A percentile compares a stretch with the other conserved stretches of the same genome.
phyloP scores from a whole-genome alignment of 2,797 vertebrate genomes.

The Amphiprion clarkii region DNA sequence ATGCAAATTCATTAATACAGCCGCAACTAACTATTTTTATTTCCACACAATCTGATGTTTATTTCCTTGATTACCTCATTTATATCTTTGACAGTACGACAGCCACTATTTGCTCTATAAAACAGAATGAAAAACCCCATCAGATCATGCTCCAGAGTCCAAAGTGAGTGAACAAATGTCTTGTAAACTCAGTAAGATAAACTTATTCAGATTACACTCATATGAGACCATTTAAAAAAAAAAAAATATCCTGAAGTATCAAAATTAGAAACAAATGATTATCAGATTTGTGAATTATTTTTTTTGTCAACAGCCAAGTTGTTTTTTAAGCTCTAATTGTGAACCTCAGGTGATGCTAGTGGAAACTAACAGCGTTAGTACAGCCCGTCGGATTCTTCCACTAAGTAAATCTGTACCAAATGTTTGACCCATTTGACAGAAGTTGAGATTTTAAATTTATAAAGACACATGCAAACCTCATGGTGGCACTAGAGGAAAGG shows the following conservation, averaged over 20 bases:
- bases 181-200: background rate
- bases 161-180: background rate
- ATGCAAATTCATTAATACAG: background rate
- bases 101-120: background rate
- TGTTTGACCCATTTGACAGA: too few species aligned
- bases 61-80: background rate
- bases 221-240: background rate
- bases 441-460: too few species aligned
- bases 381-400: background rate
- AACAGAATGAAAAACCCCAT: background rate
- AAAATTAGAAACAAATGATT: too few species aligned
- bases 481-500: too few species aligned
- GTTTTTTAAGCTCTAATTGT: slow-evolving; percentile 8
- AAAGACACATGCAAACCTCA: too few species aligned
- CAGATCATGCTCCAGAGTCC: background rate
- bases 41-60: background rate
- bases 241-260: too few species aligned
- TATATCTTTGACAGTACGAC: too few species aligned
- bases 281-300: too few species aligned
- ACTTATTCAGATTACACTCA: background rate
- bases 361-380: background rate
- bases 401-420: background rate
- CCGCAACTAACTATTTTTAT: background rate
- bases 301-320: too few species aligned
- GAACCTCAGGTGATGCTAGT: slow-evolving; percentile 13